These are phyloP conservation scores for Tetragnatha versicolor DNA, from an alignment of 1,140 invertebrate species.

Conservation along the genomic window DNA sequence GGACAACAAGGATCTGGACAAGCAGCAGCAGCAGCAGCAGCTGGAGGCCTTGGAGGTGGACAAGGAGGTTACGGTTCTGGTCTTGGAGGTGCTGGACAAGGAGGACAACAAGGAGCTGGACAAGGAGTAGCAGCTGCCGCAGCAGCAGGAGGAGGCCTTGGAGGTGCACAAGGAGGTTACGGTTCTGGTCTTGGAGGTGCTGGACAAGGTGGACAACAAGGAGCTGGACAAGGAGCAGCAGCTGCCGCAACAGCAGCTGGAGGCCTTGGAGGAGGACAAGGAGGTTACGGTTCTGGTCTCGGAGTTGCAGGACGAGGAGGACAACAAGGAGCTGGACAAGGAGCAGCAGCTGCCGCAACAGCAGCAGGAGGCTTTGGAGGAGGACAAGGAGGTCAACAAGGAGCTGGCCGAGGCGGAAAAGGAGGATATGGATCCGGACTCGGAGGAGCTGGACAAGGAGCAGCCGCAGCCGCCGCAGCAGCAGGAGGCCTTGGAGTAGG, in stretches of 20 bases:
- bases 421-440: neutral
- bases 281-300: neutral
- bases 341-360: too few species aligned
- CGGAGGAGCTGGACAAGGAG: too few species aligned
- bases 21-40: too few species aligned
- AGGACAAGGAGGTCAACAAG: neutral
- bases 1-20: too few species aligned
- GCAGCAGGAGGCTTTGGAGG: neutral
- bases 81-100: neutral
- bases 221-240: neutral
- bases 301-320: neutral
- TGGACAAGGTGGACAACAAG: neutral
- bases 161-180: too few species aligned
- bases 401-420: too few species aligned
- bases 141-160: neutral
- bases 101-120: too few species aligned
- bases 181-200: neutral
- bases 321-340: neutral
- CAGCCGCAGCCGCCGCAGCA: too few species aligned
- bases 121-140: neutral
- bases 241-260: constrained; percentile 1
- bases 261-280: neutral
- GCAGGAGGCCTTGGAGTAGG: neutral
- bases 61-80: too few species aligned
- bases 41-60: too few species aligned